Conservation (phyloP, 2,888 invertebrate species). For the Clitarchus hookeri region DNA sequence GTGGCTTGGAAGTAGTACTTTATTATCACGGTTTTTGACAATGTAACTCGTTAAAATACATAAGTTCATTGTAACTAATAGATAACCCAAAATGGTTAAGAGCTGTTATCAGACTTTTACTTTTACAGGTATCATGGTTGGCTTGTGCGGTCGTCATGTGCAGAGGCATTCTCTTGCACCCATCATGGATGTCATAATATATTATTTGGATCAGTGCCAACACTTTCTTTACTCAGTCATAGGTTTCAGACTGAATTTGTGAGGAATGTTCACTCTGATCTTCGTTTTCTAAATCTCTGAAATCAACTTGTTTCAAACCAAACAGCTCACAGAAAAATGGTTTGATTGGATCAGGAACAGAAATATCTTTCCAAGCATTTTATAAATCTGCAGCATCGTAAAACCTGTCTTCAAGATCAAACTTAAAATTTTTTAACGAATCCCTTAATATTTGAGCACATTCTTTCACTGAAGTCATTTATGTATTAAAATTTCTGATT, state of each 20-base stretch:
- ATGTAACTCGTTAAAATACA: too few relatives aligned
- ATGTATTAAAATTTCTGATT: background rate
- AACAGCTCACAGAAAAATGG: background rate
- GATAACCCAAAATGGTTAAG: background rate
- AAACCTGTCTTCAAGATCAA: background rate
- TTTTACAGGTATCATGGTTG: background rate
- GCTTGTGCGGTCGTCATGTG: background rate
- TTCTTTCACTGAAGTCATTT: background rate
- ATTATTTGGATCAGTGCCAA: background rate
- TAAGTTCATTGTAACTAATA: background rate
- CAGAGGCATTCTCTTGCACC: background rate
- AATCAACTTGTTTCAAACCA: background rate
- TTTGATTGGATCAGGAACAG: background rate
- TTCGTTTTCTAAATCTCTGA: background rate
- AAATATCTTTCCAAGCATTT: background rate
- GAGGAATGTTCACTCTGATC: background rate
- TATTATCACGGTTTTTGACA: too few relatives aligned
- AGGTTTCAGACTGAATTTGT: background rate
- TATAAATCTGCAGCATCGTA: background rate
- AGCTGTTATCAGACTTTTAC: background rate
- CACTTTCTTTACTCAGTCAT: background rate
- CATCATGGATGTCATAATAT: conserved; percentile 4
- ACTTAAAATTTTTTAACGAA: background rate
- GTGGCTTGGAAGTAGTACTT: background rate
- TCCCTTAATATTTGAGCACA: background rate